Base-by-base conservation (phyloP, 2,888 invertebrate genomes). In the Thymelicus lineola region DNA sequence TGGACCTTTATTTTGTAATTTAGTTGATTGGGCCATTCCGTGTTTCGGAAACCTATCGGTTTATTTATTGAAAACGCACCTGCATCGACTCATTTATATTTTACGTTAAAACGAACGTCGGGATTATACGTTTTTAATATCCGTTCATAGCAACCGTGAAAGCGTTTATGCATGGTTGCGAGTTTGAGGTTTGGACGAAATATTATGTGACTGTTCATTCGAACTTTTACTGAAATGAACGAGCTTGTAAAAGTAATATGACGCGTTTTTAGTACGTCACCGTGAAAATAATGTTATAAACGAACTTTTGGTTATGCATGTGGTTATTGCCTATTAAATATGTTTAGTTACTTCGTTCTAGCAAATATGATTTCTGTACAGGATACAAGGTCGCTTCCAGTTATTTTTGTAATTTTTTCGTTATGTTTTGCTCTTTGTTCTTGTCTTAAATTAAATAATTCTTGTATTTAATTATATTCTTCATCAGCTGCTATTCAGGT, bases 51-150 rank as follows among this genome's bases (percentile, higher is more conserved):
- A 70, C 59, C 70, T 70, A 70, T 70, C 68, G 20, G 62, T 75
- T 79, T 77, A 78, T 79, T 78, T 79, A 79, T 77, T 75, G 74
- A 75, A 72, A 73, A 63, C 75, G 76, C 78, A 80, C 79, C 79
- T 80, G 80, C 75, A 72, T 70, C 66, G 72, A 66, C 67, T 72
- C 61, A 73, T 70, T 71, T 72, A 75, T 79, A 75, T 74, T 76
- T 78, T 66, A 77, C 55, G 65, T 70, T 59, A 53, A 70, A 70
- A 70, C 35, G 69, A 70, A 64, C 59, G 59, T n/a, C 65, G 59
- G 69, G 50, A 70, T 65, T 69, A 63, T 58, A 50, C 70, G 60
- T 70, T 70, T 70, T 70, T 70, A 65, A 70, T 70, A 70, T 70
- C 69, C 69, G 64, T 64, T 69, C 63, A 58, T 63, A 63, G 68